Base-by-base conservation (phyloP, 2,888 invertebrate genomes). In the Yponomeuta malinellus region DNA sequence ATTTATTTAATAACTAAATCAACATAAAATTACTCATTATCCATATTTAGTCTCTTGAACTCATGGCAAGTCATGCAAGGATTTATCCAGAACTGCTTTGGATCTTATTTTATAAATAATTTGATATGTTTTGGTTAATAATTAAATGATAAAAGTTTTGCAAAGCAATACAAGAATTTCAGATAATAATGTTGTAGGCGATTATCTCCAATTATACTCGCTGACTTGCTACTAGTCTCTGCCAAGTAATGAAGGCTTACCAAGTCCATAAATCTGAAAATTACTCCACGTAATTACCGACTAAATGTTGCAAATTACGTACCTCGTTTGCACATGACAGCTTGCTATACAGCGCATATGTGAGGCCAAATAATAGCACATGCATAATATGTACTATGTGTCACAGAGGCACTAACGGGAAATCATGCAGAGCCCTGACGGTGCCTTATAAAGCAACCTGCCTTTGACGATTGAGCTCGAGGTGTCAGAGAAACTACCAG, bases 251-350 rank as follows among this genome's bases (percentile, higher is more conserved):
- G 80, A 78, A 77, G 75, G 73, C 73, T 79, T 79, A 81, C 82
- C 82, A 81, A 81, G 79, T 71, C 74, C 77, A 81, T 85, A 86
- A 85, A 85, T 85, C 78, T 77, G 72, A 81, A 83, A 81, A 80
- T 74, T 75, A 79, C 79, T 76, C 72, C 75, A 74, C 73, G 76
- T 83, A 81, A 86, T 83, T 84, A 78, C 79, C 52, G 73, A 74
- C 76, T 79, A 79, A 82, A 80, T 80, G 79, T 78, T 78, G 79
- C 79, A 81, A 83, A 82, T 83, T 79, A 78, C 78, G 74, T 79
- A 78, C 78, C 74, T 78, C 74, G 76, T 74, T 76, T 74, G 74
- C 77, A 76, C 74, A 72, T 76, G 74, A 74, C 73, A 74, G 37
- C 59, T 48, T 23, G 23, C 23, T 23, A 23, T 23, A 33, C 70